Base-by-base conservation (phyloP, 2,797 vertebrate genomes). In the Danio kyathit region DNA sequence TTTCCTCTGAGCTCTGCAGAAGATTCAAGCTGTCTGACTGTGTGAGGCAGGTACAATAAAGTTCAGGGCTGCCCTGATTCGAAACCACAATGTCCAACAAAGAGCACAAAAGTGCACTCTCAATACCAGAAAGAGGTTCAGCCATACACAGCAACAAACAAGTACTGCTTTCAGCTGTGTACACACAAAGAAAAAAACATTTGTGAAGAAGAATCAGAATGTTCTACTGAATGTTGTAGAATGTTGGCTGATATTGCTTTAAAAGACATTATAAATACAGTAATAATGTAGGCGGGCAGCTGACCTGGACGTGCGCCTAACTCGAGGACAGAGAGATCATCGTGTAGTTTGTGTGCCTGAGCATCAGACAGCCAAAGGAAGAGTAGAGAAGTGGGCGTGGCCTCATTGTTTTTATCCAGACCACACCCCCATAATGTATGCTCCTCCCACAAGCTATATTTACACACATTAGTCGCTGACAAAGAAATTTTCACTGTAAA, bases 361-460 rank as follows among this genome's bases (percentile, higher is more conserved):
- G 89, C 83, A 61, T 94, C 90, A 44, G 95, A 93, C 49, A 99
- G 89, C 91, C 92, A 97, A 13, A 98, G 89, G 73, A 98, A 91
- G 84, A 99, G 89, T 11, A 95, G 41, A 16, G 90, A 87, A 40
- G 88, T 76, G 44, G 87, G 91, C 1, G 19, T 80, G 46, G 76
- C 64, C 0, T 73, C 63, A 0, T 6, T 63, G 5, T 76, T 14
- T 14, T 87, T 87, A 54, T 75, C 83, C 76, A 90, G 76, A 19
- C 67, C 84, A 49, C 76, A 77, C 7, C 84, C 89, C 67, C 85
- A 87, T 78, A 91, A 72, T 11, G 89, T 88, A 8, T 84, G 83
- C 74, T 80, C 89, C 54, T 91, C 93, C 97, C 96, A 99, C 49
- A 97, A 64, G 6, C 97, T 96, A 91, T 97, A 95, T 66, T 92